Evolutionary conservation across 2,888 invertebrate species (phyloP).

Genomic region (Ennomos erosarius): DNA sequence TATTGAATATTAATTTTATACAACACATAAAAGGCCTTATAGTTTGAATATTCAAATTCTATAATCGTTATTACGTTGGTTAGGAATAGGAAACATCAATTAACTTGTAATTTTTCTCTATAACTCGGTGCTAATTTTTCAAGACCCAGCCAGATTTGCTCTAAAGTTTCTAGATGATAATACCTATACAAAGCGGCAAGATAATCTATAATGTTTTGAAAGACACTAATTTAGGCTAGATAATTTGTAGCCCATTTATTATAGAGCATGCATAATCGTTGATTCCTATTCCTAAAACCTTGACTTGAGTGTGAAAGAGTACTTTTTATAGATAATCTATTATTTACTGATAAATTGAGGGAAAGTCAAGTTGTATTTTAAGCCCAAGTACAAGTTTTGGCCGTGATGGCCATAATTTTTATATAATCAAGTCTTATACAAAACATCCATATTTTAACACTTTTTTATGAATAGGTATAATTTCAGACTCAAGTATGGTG

Average conservation of each 20-base stretch:
- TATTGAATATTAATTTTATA: conserved; percentile 35
- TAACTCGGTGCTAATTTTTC: too few species aligned
- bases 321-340: conserved; percentile 13
- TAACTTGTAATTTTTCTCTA: not conserved
- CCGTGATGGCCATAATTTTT: too few species aligned
- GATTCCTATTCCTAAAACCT: conserved; percentile 28
- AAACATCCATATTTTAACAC: too few species aligned
- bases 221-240: too few species aligned
- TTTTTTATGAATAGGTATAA: not conserved
- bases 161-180: too few species aligned
- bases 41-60: conserved; percentile 36
- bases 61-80: conserved; percentile 29
- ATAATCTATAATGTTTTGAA: too few species aligned
- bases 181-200: too few species aligned
- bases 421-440: too few species aligned
- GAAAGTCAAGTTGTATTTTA: too few species aligned
- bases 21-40: conserved; percentile 33
- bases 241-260: too few species aligned
- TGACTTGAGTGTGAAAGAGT: conserved; percentile 30
- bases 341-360: conserved; percentile 2
- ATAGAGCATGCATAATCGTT: conserved; percentile 8
- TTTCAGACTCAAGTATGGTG: conserved; percentile 26
- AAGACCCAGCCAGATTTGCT: too few species aligned
- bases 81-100: conserved; percentile 28
- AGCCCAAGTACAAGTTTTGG: too few species aligned